Percentiles rank a stretch among this genome's conserved stretches.
phyloP scores from a whole-genome alignment of 2,113 vertebrate genomes.

The Eudorcas thomsonii region DNA sequence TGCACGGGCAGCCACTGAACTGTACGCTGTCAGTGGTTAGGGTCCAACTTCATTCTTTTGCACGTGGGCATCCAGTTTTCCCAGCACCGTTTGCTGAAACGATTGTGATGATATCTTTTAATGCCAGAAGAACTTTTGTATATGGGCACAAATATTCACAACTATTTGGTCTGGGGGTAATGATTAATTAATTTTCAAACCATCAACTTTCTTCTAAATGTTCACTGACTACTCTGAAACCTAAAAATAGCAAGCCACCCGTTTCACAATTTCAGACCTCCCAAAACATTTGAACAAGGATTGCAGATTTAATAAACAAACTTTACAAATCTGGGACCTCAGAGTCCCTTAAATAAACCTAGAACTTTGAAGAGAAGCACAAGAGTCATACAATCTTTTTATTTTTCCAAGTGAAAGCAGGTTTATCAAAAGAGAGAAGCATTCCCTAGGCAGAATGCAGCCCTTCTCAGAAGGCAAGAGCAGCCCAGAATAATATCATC shows the following conservation, averaged over 20 bases:
- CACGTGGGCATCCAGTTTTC: not conserved
- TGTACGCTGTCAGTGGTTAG: not conserved
- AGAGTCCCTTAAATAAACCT: not conserved
- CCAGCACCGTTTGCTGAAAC: not conserved
- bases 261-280: constrained; percentile 21
- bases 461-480: not conserved
- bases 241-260: constrained; percentile 53
- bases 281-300: not conserved
- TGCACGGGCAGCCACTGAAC: not conserved
- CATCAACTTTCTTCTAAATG: not conserved
- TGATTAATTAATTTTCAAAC: constrained; percentile 53
- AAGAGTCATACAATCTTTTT: not conserved
- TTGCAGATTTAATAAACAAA: not conserved
- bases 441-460: not conserved
- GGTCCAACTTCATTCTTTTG: not conserved
- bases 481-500: not conserved
- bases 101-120: not conserved
- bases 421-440: not conserved
- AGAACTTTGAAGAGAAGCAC: not conserved
- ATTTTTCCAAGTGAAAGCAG: not conserved
- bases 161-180: constrained; percentile 46
- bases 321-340: not conserved
- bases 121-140: not conserved
- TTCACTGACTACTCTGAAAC: not conserved
- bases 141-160: not conserved